Conservation (phyloP, 2,113 vertebrate species). For the Irena cyanogastra region DNA sequence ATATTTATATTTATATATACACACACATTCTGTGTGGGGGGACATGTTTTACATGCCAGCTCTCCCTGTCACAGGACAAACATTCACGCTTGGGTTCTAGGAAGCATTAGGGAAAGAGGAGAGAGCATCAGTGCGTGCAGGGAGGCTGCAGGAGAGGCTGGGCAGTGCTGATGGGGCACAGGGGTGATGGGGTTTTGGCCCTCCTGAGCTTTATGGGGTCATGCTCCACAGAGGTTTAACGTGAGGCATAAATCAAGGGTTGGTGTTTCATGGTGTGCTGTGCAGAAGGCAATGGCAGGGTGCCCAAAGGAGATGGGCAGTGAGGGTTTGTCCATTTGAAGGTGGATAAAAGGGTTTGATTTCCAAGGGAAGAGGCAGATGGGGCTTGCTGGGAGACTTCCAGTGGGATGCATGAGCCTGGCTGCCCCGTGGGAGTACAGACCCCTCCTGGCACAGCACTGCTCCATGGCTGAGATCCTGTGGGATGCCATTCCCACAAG, state of each 20-base stretch:
- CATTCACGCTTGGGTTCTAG: background rate
- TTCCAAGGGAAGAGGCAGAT: background rate
- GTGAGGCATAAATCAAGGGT: background rate
- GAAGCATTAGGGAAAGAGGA: background rate
- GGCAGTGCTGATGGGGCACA: background rate
- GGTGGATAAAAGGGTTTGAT: background rate
- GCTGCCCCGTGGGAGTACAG: background rate
- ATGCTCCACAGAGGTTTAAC: rapidly evolving
- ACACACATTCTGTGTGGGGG: background rate
- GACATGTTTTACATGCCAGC: constrained; percentile 24
- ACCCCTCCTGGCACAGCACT: background rate
- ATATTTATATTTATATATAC: background rate
- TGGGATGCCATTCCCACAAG: background rate
- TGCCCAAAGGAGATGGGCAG: background rate
- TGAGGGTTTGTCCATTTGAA: rapidly evolving
- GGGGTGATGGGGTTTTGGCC: background rate
- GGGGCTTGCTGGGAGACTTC: background rate
- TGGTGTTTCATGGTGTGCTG: background rate
- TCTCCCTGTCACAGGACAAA: constrained; percentile 41
- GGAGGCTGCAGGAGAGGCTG: rapidly evolving
- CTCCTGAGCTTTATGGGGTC: background rate
- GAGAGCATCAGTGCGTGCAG: background rate
- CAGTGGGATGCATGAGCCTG: background rate
- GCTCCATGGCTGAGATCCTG: background rate
- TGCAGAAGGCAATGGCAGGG: background rate